These are phyloP conservation scores for Psittacus erithacus DNA, from an alignment of 2,113 vertebrate genomes.

Conservation along the genomic window DNA sequence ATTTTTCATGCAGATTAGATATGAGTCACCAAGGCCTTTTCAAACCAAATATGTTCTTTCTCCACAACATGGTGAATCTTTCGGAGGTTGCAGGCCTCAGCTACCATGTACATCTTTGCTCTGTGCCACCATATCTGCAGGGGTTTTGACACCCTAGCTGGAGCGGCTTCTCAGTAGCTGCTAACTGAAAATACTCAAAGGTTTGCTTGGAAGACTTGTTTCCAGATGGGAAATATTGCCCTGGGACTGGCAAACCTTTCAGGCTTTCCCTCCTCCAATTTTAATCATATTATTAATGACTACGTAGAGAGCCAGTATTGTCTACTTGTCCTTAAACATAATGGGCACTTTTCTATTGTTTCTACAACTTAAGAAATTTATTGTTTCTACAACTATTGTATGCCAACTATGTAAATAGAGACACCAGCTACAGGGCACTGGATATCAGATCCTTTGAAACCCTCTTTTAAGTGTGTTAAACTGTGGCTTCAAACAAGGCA, in stretches of 20 bases:
- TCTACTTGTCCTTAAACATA: neutral
- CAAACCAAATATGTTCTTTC: neutral
- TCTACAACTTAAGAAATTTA: neutral
- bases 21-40: neutral
- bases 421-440: neutral
- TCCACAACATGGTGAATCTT: neutral
- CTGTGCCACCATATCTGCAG: fast-evolving
- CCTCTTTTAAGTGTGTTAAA: neutral
- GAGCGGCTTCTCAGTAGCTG: no score
- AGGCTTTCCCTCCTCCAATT: neutral
- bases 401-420: fast-evolving
- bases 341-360: neutral
- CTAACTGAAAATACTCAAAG: neutral
- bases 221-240: neutral
- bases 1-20: neutral
- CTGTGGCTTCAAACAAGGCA: neutral
- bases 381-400: no score
- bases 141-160: neutral
- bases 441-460: neutral
- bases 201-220: neutral
- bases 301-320: neutral
- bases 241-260: neutral
- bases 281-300: neutral
- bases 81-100: neutral
- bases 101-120: neutral